phyloP scores from a whole-genome alignment of 2,888 invertebrate genomes.

The Cephus pygmeus region DNA sequence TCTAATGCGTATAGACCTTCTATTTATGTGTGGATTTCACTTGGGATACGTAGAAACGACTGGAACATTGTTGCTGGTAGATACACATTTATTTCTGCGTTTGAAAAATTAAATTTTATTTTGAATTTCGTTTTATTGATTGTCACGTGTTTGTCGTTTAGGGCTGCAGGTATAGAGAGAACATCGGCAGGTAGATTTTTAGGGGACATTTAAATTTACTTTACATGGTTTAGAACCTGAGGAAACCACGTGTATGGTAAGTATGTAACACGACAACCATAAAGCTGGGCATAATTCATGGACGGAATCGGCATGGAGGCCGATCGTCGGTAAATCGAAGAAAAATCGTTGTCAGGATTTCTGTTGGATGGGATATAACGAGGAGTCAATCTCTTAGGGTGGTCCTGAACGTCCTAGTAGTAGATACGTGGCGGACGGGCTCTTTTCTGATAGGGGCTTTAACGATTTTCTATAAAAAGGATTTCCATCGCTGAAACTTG shows the following conservation, averaged over 20 bases:
- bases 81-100: neutral
- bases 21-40: neutral
- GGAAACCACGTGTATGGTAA: neutral
- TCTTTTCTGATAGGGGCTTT: neutral
- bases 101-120: neutral
- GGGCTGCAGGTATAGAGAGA: neutral
- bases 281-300: neutral
- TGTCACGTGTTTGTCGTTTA: neutral
- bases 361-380: neutral
- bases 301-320: neutral
- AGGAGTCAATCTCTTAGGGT: neutral
- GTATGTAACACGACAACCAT: neutral
- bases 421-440: neutral
- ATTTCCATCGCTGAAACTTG: neutral
- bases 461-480: neutral
- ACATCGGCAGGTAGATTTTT: neutral
- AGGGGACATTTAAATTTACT: neutral
- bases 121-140: neutral
- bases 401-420: neutral
- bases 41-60: neutral
- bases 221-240: neutral
- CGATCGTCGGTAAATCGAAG: neutral
- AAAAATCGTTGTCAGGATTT: neutral
- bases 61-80: neutral
- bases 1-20: neutral